Percentiles rank a stretch among this genome's conserved stretches.
phyloP scores from a whole-genome alignment of 1,140 invertebrate species.

The Eueides isabella region DNA sequence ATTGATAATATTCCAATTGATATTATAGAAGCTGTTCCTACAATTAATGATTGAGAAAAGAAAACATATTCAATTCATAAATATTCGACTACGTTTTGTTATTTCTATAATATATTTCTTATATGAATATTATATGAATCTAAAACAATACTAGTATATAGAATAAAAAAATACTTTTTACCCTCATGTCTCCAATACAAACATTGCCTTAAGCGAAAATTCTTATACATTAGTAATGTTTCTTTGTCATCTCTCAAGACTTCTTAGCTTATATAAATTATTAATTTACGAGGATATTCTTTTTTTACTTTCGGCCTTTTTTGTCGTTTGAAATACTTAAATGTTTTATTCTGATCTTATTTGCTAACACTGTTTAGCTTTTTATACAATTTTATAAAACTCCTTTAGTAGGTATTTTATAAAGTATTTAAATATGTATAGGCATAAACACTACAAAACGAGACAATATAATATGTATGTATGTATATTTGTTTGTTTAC shows the following conservation, averaged over 20 bases:
- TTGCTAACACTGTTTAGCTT: slow-evolving; percentile 2
- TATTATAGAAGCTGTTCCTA: too few relatives aligned
- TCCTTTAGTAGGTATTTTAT: not conserved
- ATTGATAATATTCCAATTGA: too few relatives aligned
- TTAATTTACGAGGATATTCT: slow-evolving; percentile 36
- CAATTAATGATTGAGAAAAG: too few relatives aligned
- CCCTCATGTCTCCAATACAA: slow-evolving; percentile 31
- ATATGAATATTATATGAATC: not conserved
- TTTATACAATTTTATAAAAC: not conserved
- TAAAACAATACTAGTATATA: slow-evolving; percentile 30
- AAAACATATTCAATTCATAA: too few relatives aligned
- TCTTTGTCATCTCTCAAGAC: slow-evolving; percentile 38
- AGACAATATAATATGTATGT: too few relatives aligned
- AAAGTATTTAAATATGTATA: not conserved
- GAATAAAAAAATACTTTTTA: slow-evolving; percentile 29
- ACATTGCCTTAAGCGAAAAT: slow-evolving; percentile 28
- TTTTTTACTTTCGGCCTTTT: slow-evolving; percentile 25
- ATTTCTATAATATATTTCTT: not conserved
- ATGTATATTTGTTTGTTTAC: too few relatives aligned
- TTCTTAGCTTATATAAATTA: slow-evolving; percentile 36
- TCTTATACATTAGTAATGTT: slow-evolving; percentile 38
- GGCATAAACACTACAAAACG: not conserved
- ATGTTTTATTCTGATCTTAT: slow-evolving; percentile 7
- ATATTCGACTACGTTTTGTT: too few relatives aligned
- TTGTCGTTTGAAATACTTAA: slow-evolving; percentile 16